Base-by-base conservation (phyloP, 2,888 invertebrate genomes). In the Argyra leucocephala region DNA sequence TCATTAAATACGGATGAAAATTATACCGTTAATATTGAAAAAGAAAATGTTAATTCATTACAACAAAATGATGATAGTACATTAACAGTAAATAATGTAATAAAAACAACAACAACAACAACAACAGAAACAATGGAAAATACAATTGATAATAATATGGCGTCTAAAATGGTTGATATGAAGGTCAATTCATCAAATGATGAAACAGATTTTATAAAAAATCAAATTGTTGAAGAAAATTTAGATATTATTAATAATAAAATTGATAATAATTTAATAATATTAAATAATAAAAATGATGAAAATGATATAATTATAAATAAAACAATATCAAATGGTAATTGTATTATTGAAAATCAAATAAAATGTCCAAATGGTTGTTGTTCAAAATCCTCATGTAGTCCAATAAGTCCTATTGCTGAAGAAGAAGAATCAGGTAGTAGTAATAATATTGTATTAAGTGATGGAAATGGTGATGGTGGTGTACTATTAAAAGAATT, bases 321-420 rank as follows among this genome's bases (percentile, higher is more conserved):
- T 22, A 58, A 58, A 22, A 21, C 22, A 58, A 58, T 58, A 22
- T 22, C 58, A 58, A 58, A 58, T n/a, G 63, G 22, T 23, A 63
- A 37, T 59, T 22, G 26, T 65, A 23, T 36, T 63, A 18, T 48
- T 48, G 48, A 48, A 48, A 48, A 48, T 48, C 48, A 48, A 48
- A 48, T 48, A 18, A 48, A 48, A 48, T 48, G 48, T 48, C 48
- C 48, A 15, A 48, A 48, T 18, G 48, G 48, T 48, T 48, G 48
- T 48, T 48, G 12, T 5, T 18, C 48, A 3, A 48, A 48, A 48
- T 18, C 48, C 12, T 37, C 48, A 48, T 48, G 48, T n/a, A 48
- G 48, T 48, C 61, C 24, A 21, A 26, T 61, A n/a, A 61, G 61
- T 61, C 31, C 61, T n/a, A 61, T 61, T 24, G 15, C 24, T 10